Conservation (phyloP, 2,113 vertebrate genomes). For the Pterocles gutturalis region DNA sequence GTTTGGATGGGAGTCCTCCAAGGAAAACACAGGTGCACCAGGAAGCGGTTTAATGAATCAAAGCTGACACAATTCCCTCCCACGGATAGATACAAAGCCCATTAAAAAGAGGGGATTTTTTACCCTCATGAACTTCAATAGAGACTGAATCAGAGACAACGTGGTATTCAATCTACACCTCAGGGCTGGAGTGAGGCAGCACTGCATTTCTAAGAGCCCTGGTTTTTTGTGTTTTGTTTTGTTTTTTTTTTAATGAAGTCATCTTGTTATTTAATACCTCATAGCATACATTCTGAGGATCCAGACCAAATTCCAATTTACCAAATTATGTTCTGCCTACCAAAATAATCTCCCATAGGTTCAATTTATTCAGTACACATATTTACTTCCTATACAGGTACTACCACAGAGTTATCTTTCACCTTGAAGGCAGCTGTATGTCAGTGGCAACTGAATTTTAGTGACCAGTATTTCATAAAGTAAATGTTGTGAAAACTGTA, state of each 20-base stretch:
- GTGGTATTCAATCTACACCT: not conserved
- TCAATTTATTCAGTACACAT: not conserved
- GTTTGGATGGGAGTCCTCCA: not conserved
- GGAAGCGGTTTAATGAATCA: not conserved
- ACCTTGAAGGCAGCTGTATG: not conserved
- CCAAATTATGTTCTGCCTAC: not conserved
- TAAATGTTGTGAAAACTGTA: not conserved
- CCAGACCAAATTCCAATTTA: not conserved
- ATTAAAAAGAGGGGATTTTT: not conserved
- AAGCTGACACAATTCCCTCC: not conserved
- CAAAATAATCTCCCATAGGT: not conserved
- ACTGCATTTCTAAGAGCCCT: not conserved
- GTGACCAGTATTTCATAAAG: not conserved
- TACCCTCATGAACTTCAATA: not conserved
- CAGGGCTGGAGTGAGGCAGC: not conserved
- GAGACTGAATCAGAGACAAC: not conserved
- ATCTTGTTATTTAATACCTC: not conserved
- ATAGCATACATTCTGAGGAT: not conserved
- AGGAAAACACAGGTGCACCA: conserved; percentile 38
- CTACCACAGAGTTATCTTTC: not conserved
- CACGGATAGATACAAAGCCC: not conserved
- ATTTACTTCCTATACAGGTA: not conserved
- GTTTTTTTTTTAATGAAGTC: not conserved
- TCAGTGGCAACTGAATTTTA: not conserved
- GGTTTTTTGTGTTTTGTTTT: not conserved